Base-by-base conservation (phyloP, 2,113 vertebrate genomes). In the Eulemur macaco region DNA sequence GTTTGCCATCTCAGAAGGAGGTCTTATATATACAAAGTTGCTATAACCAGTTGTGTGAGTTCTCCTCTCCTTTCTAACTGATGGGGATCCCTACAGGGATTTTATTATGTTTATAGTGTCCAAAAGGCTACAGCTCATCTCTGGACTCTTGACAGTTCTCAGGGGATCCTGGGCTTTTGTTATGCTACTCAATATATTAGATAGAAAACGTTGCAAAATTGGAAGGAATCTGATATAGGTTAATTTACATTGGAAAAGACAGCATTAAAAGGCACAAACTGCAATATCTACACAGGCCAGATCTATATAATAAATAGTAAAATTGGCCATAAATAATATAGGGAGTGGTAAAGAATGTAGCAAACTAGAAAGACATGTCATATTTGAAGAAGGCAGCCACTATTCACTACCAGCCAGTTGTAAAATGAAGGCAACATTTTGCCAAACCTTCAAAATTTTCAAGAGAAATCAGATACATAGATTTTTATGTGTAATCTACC, bases 141-240 rank as follows among this genome's bases (percentile, higher is more conserved):
- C 66, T 87, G 18, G 17, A 82, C 69, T 85, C 56, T 68, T 86
- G 80, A 77, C 27, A 29, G 0, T 96, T 88, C 31, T 91, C n/a
- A 88, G 29, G 18, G 13, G 15, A 54, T 76, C 25, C 56, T 68
- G 4, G 37, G 76, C 1, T 71, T 73, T 81, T 84, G 69, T 91
- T 73, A 50, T 58, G 29, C 29, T 50, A 58, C 5, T 77, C 68
- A 73, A 1, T 68, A 54, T 52, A 90, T 45, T 56, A 93, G 74
- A 77, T 47, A 93, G 69, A 91, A 80, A 86, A 84, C 64, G 14
- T 25, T 90, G 17, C n/a, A 94, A 74, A 89, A 84, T 68, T 87
- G 34, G 50, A 90, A 92, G 37, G 68, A 64, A n/a, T 86, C 63
- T 63, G 12, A 80, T 9, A 87, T 69, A 92, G 18, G 11, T 14